Evolutionary conservation across 2,797 vertebrate genomes (phyloP).

Genomic region (Pipistrellus pipistrellus): DNA sequence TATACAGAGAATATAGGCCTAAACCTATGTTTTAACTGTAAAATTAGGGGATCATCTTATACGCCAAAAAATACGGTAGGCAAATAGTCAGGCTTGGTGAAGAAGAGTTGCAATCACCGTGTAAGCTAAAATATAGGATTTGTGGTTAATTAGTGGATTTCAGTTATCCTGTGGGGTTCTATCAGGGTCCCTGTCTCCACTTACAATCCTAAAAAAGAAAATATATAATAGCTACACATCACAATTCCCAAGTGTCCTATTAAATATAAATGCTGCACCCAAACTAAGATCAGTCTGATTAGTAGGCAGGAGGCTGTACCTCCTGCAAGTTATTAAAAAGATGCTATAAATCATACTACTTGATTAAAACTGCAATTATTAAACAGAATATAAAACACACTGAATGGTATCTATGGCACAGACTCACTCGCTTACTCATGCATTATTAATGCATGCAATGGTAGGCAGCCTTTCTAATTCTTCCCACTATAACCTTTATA

Average conservation of each 20-base stretch:
- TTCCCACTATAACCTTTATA: constrained; percentile 17
- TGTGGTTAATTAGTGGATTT: constrained; percentile 30
- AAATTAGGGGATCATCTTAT: too few species aligned
- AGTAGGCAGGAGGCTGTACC: not conserved
- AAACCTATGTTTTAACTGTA: too few species aligned
- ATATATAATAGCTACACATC: not conserved
- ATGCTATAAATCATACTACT: constrained; percentile 9
- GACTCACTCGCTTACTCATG: not conserved
- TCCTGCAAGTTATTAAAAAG: not conserved
- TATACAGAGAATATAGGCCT: too few species aligned
- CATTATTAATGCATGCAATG: not conserved
- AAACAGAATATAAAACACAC: constrained; percentile 45
- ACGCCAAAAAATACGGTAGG: too few species aligned
- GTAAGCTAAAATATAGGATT: constrained; percentile 38
- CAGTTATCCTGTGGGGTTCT: not conserved
- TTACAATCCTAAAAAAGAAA: constrained; percentile 58
- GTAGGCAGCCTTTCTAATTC: not conserved
- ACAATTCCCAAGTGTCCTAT: not conserved
- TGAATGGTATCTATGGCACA: not conserved
- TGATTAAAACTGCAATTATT: constrained; percentile 40
- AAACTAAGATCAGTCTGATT: not conserved
- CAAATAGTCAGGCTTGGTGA: not conserved
- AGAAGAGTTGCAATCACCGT: not conserved
- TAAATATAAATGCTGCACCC: not conserved
- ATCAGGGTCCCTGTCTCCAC: not conserved